These are phyloP conservation scores for Diplolepis rosae DNA, from an alignment of 2,888 invertebrate species.

Conservation along the genomic window DNA sequence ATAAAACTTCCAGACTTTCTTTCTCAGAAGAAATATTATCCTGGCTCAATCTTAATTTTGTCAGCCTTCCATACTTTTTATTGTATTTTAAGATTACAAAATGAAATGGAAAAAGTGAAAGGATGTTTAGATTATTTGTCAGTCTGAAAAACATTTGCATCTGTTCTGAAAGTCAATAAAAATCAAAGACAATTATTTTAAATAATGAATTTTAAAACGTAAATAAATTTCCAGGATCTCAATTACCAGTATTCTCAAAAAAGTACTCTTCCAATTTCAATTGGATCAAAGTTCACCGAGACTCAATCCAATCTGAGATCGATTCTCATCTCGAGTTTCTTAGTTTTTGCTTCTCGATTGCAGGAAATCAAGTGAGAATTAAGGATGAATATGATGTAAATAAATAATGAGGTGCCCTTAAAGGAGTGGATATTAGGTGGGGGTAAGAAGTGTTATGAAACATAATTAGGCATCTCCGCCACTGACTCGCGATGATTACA, in stretches of 20 bases:
- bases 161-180: no score
- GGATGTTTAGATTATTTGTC: no score
- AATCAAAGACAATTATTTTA: no score
- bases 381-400: conserved; percentile 72
- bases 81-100: no score
- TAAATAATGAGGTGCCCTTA: conserved; percentile 73
- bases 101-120: no score
- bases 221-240: neutral
- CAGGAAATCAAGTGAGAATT: conserved; percentile 47
- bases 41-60: no score
- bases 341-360: conserved; percentile 53
- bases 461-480: conserved; percentile 74
- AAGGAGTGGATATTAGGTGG: conserved; percentile 70
- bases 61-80: no score
- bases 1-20: neutral
- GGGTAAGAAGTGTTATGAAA: conserved; percentile 74
- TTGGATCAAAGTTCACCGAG: neutral
- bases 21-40: no score
- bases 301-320: no score
- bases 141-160: no score
- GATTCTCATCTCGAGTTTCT: neutral
- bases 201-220: neutral
- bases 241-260: neutral
- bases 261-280: neutral
- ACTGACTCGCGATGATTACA: conserved; percentile 74